A percentile compares a stretch with the other conserved stretches of the same genome.
Evolutionary conservation across 2,113 vertebrate species (phyloP).

Genomic region (Catagonus wagneri): DNA sequence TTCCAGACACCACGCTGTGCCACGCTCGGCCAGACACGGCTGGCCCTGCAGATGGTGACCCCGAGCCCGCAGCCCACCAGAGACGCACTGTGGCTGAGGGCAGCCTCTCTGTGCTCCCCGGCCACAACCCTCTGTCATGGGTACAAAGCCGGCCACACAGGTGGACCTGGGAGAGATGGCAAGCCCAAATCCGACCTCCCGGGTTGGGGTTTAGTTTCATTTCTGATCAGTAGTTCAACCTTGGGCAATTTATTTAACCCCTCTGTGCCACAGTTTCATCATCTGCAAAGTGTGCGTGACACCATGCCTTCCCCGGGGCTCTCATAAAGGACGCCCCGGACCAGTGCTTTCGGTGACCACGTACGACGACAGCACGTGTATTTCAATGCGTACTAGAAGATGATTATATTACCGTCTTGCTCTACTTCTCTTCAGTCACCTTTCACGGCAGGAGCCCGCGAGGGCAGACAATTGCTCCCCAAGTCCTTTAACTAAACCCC

Average conservation of each 20-base stretch:
- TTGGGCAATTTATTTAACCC: no score
- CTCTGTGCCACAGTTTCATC: not conserved
- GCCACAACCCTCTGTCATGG: fast-evolving
- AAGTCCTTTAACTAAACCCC: not conserved
- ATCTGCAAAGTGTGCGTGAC: not conserved
- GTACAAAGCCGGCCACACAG: not conserved
- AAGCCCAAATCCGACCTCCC: fast-evolving
- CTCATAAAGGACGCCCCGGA: no score
- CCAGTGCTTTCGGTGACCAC: no score
- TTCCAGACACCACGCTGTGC: fast-evolving
- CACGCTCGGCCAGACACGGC: not conserved
- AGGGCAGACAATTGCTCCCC: not conserved
- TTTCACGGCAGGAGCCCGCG: no score
- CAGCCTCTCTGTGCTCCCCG: not conserved
- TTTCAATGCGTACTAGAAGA: no score
- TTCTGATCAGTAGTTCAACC: not conserved
- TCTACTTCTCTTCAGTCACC: not conserved
- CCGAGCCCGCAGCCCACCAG: not conserved
- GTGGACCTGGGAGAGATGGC: fast-evolving
- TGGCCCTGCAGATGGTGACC: not conserved
- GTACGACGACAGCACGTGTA: fast-evolving
- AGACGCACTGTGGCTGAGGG: fast-evolving
- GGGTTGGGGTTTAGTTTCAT: fast-evolving
- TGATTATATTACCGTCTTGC: fast-evolving
- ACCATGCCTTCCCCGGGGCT: fast-evolving